Percentiles rank a stretch among this genome's conserved stretches.
These are phyloP conservation scores for Hololepta plana DNA, from an alignment of 2,888 invertebrate species.

Conservation along the genomic window DNA sequence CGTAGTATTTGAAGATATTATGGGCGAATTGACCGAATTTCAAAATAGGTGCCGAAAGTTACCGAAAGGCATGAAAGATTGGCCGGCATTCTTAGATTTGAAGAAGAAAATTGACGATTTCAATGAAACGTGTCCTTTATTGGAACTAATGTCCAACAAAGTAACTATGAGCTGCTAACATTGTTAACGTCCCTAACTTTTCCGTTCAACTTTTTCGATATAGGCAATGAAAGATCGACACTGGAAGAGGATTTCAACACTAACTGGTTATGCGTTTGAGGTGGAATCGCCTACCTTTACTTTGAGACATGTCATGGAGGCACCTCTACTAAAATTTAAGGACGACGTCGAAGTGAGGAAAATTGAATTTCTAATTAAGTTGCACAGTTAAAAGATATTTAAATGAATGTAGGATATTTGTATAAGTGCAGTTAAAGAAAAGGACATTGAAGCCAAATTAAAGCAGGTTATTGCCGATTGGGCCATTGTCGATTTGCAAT, in stretches of 20 bases:
- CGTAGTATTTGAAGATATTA: slow-evolving; percentile 67
- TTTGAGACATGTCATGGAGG: slow-evolving; percentile 66
- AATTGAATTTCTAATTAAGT: slow-evolving; percentile 1
- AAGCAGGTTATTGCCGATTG: slow-evolving; percentile 67
- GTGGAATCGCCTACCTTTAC: slow-evolving; percentile 66
- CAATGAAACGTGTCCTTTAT: slow-evolving; percentile 67
- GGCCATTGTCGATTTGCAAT: slow-evolving; percentile 53
- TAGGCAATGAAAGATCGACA: slow-evolving; percentile 38
- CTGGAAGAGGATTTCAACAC: slow-evolving; percentile 33
- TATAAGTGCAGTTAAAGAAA: slow-evolving; percentile 76
- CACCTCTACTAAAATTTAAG: slow-evolving; percentile 61
- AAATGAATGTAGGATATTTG: slow-evolving; percentile 56
- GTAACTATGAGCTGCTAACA: slow-evolving; percentile 15
- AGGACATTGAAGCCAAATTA: slow-evolving; percentile 77
- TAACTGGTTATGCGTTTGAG: slow-evolving; percentile 50
- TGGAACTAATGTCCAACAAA: slow-evolving; percentile 78
- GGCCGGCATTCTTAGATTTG: slow-evolving; percentile 73
- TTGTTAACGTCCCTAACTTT: not conserved
- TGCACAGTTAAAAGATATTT: slow-evolving; percentile 2
- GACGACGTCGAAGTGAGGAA: slow-evolving; percentile 63
- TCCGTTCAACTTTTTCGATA: slow-evolving; percentile 5
- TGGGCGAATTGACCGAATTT: slow-evolving; percentile 62
- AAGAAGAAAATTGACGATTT: slow-evolving; percentile 84
- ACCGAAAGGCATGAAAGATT: slow-evolving; percentile 70
- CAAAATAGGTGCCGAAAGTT: slow-evolving; percentile 70